These are phyloP conservation scores for Boleophthalmus pectinirostris DNA, from an alignment of 2,113 vertebrate species.

Conservation along the genomic window DNA sequence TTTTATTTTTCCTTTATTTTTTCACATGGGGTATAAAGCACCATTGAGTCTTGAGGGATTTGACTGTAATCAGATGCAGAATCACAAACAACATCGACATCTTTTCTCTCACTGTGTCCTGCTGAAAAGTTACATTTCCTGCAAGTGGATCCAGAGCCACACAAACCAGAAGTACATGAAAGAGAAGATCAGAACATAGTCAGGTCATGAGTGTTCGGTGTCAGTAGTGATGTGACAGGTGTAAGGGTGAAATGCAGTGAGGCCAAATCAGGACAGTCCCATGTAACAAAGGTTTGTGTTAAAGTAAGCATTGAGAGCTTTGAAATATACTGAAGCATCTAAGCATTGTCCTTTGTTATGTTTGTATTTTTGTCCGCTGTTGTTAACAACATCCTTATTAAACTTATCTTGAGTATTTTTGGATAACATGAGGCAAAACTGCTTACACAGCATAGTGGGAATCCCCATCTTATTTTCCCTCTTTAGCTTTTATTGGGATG, in stretches of 20 bases:
- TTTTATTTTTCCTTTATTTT: constrained; percentile 20
- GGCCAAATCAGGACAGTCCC: not conserved
- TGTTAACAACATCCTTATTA: not conserved
- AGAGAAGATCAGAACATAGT: not conserved
- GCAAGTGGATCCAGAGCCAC: constrained; percentile 10
- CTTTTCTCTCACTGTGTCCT: constrained; percentile 13
- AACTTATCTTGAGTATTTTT: too few relatives aligned
- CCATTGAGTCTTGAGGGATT: constrained; percentile 45
- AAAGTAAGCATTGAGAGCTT: not conserved
- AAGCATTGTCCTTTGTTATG: not conserved
- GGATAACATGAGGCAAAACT: too few relatives aligned
- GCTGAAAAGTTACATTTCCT: constrained; percentile 9
- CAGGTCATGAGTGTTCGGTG: not conserved
- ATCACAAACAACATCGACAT: constrained; percentile 33
- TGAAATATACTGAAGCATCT: not conserved
- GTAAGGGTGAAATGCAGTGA: not conserved
- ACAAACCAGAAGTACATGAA: not conserved
- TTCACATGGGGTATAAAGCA: constrained; percentile 52
- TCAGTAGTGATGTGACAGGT: not conserved
- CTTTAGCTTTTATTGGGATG: not conserved
- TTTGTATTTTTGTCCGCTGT: not conserved
- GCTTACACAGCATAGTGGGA: too few relatives aligned
- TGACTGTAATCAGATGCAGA: constrained; percentile 48
- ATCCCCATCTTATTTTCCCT: not conserved
- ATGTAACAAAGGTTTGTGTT: not conserved